Conservation (phyloP, 2,113 vertebrate species). For the Actinemys pallida region DNA sequence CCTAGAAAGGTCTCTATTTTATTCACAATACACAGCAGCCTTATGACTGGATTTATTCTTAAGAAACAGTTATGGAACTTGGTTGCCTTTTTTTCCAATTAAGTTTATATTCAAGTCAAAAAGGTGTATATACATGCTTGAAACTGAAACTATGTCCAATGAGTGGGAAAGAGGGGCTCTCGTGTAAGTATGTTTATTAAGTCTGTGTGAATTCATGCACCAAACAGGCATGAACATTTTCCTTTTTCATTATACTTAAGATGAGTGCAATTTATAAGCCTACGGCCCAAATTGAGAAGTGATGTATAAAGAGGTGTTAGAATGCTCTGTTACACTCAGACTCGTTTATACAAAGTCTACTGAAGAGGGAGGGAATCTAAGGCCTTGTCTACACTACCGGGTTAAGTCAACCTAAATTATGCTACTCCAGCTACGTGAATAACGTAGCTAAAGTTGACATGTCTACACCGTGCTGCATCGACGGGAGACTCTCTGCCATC, state of each 20-base stretch:
- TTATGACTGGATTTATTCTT: constrained; percentile 36
- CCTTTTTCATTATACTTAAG: neutral
- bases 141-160: constrained; percentile 14
- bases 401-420: no score
- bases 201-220: neutral
- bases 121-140: neutral
- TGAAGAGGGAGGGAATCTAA: neutral
- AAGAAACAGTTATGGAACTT: constrained; percentile 8
- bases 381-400: no score
- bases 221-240: neutral
- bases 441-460: no score
- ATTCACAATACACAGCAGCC: constrained; percentile 15
- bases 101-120: constrained; percentile 6
- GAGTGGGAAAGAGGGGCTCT: neutral
- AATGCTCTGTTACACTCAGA: neutral
- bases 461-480: no score
- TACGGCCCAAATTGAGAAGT: neutral
- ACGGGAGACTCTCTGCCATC: no score
- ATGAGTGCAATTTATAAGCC: neutral
- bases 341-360: neutral
- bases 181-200: neutral
- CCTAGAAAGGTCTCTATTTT: constrained; percentile 4
- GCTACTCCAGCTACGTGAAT: no score
- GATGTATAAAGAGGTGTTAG: neutral
- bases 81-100: constrained; percentile 9